These are phyloP conservation scores for Lithophane semibrunnea DNA, from an alignment of 2,888 invertebrate genomes.

Conservation along the genomic window DNA sequence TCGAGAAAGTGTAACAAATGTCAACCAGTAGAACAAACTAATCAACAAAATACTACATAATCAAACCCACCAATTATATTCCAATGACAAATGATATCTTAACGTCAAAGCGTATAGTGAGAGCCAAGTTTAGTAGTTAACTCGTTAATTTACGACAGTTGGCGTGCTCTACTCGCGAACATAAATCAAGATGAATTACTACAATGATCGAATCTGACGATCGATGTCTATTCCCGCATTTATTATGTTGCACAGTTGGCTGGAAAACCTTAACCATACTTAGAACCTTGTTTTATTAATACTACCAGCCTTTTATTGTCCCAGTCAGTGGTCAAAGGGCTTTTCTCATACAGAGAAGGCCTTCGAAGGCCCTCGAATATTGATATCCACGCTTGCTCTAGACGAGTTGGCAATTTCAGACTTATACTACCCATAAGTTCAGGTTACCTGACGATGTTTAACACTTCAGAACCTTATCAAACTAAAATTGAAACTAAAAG, in stretches of 20 bases:
- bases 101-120: slow-evolving; percentile 54
- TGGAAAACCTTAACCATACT: background rate
- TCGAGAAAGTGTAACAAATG: slow-evolving; percentile 3
- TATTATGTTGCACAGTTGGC: slow-evolving; percentile 74
- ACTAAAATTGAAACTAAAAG: too few species aligned
- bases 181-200: slow-evolving; percentile 88
- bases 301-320: background rate
- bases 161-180: slow-evolving; percentile 79
- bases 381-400: background rate
- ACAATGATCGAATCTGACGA: slow-evolving; percentile 83
- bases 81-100: slow-evolving; percentile 52
- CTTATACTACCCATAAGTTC: too few species aligned
- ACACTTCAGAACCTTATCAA: too few species aligned
- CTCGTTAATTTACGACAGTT: slow-evolving; percentile 84
- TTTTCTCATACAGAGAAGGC: background rate
- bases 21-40: background rate
- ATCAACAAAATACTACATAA: slow-evolving; percentile 11
- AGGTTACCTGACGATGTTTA: too few species aligned
- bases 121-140: slow-evolving; percentile 76
- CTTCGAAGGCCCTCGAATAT: background rate
- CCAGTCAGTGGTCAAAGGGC: background rate
- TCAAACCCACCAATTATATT: slow-evolving; percentile 48
- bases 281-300: background rate
- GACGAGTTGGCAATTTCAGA: background rate
- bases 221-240: slow-evolving; percentile 80